A percentile compares a stretch with the other conserved stretches of the same genome.
Evolutionary conservation across 2,888 invertebrate species (phyloP).

Genomic region (Hirtodrosophila trivittata): DNA sequence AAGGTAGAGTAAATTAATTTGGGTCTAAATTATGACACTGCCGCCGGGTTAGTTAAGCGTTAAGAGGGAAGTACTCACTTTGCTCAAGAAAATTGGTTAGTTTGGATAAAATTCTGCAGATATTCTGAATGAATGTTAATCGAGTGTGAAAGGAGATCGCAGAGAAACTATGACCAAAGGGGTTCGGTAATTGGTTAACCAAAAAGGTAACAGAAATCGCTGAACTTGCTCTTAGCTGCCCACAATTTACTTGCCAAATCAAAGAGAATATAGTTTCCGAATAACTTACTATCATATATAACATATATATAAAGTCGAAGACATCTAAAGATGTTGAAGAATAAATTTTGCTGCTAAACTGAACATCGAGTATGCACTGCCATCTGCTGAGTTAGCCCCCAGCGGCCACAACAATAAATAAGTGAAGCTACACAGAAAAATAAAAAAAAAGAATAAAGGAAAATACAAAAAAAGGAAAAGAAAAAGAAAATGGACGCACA

Average conservation of each 20-base stretch:
- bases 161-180: too few relatives aligned
- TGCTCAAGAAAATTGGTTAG: too few relatives aligned
- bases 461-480: neutral
- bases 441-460: neutral
- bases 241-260: constrained; percentile 5
- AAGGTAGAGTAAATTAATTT: constrained; percentile 51
- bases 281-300: too few relatives aligned
- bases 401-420: constrained; percentile 43
- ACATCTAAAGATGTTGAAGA: neutral
- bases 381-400: constrained; percentile 4
- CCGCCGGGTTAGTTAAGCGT: constrained; percentile 17
- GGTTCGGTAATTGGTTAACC: too few relatives aligned
- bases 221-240: neutral
- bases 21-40: constrained; percentile 55
- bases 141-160: too few relatives aligned
- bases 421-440: constrained; percentile 13
- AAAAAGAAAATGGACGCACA: constrained; percentile 13
- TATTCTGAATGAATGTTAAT: too few relatives aligned
- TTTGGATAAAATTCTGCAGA: too few relatives aligned
- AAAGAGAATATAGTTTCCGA: constrained; percentile 17
- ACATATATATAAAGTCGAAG: too few relatives aligned
- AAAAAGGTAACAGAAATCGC: neutral
- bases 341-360: neutral
- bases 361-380: too few relatives aligned
- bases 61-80: neutral